These are phyloP conservation scores for Fabriciana adippe DNA, from an alignment of 2,888 invertebrate genomes.

Conservation along the genomic window DNA sequence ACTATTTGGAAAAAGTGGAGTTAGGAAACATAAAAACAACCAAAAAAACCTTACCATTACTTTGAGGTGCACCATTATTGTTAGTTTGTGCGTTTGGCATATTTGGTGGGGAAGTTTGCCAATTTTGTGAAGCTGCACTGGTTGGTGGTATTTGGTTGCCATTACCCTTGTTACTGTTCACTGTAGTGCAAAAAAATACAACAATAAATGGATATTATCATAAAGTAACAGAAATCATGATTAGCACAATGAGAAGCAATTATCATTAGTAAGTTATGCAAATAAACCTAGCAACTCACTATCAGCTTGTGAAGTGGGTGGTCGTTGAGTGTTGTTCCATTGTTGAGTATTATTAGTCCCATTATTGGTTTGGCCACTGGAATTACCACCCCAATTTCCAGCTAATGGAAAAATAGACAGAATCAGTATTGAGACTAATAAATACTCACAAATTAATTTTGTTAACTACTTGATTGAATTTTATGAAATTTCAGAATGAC, in stretches of 20 bases:
- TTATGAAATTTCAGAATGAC: neutral
- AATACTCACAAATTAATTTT: neutral
- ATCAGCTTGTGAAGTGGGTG: constrained; percentile 79
- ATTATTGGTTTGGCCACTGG: constrained; percentile 72
- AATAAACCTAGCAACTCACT: constrained; percentile 59
- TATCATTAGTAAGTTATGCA: constrained; percentile 34
- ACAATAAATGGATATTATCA: constrained; percentile 18
- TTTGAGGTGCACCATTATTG: constrained; percentile 74
- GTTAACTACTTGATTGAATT: constrained; percentile 1
- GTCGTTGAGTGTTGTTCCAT: constrained; percentile 79
- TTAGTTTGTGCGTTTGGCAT: constrained; percentile 77
- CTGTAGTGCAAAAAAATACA: constrained; percentile 48
- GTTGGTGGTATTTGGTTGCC: constrained; percentile 73
- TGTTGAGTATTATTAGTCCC: constrained; percentile 76
- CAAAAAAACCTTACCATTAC: constrained; percentile 58
- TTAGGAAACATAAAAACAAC: too few species aligned
- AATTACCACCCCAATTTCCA: constrained; percentile 78
- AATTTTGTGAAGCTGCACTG: constrained; percentile 69
- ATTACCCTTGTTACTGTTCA: constrained; percentile 78
- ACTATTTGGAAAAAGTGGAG: too few species aligned
- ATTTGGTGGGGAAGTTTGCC: constrained; percentile 73
- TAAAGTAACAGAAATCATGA: constrained; percentile 12
- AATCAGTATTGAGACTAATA: neutral
- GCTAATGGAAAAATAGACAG: constrained; percentile 51
- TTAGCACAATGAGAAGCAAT: constrained; percentile 21